Percentiles rank a stretch among this genome's conserved stretches.
phyloP scores from a whole-genome alignment of 2,888 invertebrate genomes.

The Sialis fuliginosa region DNA sequence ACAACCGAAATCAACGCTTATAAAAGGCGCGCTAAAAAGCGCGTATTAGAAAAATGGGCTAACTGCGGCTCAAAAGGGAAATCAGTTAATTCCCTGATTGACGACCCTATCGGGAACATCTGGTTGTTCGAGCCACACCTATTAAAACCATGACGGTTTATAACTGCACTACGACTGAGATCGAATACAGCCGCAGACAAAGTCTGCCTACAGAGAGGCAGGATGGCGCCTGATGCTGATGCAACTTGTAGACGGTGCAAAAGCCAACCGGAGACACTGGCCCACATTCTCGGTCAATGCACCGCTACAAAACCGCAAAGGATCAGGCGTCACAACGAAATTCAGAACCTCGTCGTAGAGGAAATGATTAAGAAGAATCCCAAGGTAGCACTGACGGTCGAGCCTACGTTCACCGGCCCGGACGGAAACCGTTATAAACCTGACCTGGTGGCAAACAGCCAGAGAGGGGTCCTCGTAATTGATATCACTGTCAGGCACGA shows the following conservation, averaged over 20 bases:
- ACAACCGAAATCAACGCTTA: too few species aligned
- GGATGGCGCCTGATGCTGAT: slow-evolving; percentile 11
- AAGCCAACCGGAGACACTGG: slow-evolving; percentile 15
- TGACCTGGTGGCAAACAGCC: slow-evolving; percentile 6
- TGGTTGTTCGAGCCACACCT: too few species aligned
- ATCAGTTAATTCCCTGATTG: too few species aligned
- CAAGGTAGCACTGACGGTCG: slow-evolving; percentile 8
- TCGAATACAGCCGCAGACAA: slow-evolving; percentile 10
- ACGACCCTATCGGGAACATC: too few species aligned
- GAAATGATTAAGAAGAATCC: slow-evolving; percentile 6
- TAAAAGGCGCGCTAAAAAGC: too few species aligned
- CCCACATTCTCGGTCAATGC: slow-evolving; percentile 16
- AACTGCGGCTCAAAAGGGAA: too few species aligned
- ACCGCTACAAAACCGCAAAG: slow-evolving; percentile 1
- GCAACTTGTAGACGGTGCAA: slow-evolving; percentile 15
- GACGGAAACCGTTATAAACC: slow-evolving; percentile 8
- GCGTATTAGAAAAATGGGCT: too few species aligned
- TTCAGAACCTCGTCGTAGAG: slow-evolving; percentile 9
- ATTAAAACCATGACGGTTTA: too few species aligned
- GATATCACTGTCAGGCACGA: slow-evolving; percentile 14
- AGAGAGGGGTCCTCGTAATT: slow-evolving; percentile 13
- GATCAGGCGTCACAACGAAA: slow-evolving; percentile 13
- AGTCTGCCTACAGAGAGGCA: slow-evolving; percentile 12
- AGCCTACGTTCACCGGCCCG: slow-evolving; percentile 7
- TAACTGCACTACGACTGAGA: too few species aligned